Base-by-base conservation (phyloP, 2,797 vertebrate species). In the Avahi laniger region DNA sequence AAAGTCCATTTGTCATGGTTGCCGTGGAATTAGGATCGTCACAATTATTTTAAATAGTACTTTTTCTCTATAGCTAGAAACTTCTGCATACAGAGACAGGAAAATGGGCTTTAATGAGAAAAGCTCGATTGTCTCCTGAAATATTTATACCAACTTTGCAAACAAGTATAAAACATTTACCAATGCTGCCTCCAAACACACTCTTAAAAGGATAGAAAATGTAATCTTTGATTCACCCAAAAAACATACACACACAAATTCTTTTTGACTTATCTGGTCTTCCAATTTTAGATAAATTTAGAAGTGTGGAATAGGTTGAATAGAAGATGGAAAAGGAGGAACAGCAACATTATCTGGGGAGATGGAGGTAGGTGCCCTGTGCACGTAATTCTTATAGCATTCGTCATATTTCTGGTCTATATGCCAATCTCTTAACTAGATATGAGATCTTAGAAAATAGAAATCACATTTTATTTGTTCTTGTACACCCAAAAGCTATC, bases 121-220 rank as follows among this genome's bases (percentile, higher is more conserved):
- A 89, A 79, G 13, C 79, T 72, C 85, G 50, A 52, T 83, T 95
- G 90, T 93, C 17, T 35, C 78, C 93, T 96, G 85, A 97, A 97
- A 95, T 96, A 96, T 90, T 93, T 94, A 95, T 91, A 52, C n/a
- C 54, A 73, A 46, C 85, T 94, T 93, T 95, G 59, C 57, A 93
- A 92, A 93, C 50, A 91, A 72, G 43, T 57, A 79, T 87, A 89
- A 96, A 94, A 93, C 73, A 95, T 95, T 95, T 86, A 91, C 57
- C 46, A 86, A 8, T 83, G 65, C 59, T 67, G 10, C 43, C 50
- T 95, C 85, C 48, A 50, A 95, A 96, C 35, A 57, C 6, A 89
- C 26, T 89, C 78, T 95, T 95, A n/a, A 78, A 82, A 46, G 20
- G 38, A 90, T 2, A 72, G 75, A 83, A 94, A 93, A 96, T 61